phyloP scores from a whole-genome alignment of 2,888 invertebrate species.

The Ernsta delagoae region DNA sequence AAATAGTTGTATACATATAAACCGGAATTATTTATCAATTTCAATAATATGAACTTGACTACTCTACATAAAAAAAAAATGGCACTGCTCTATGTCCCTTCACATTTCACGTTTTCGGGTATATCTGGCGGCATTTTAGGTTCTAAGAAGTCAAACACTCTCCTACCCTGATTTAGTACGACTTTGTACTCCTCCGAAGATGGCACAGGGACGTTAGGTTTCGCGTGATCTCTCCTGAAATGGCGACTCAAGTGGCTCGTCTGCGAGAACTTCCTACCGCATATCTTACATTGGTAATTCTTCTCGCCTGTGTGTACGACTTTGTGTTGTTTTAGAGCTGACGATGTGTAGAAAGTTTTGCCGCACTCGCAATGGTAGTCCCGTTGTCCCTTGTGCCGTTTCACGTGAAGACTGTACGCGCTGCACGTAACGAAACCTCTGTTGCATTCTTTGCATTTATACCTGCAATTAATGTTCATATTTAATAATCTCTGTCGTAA shows the following conservation, averaged over 20 bases:
- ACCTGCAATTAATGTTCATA: slow-evolving; percentile 50
- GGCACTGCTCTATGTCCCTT: slow-evolving; percentile 52
- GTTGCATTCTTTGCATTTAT: slow-evolving; percentile 71
- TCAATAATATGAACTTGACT: too few species aligned
- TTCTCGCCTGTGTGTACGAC: slow-evolving; percentile 78
- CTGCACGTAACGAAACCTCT: slow-evolving; percentile 76
- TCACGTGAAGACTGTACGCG: slow-evolving; percentile 72
- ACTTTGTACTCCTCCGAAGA: slow-evolving; percentile 64
- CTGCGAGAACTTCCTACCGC: slow-evolving; percentile 75
- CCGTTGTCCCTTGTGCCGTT: slow-evolving; percentile 74
- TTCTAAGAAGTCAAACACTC: slow-evolving; percentile 52
- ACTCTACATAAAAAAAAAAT: not conserved
- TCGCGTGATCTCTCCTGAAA: slow-evolving; percentile 73
- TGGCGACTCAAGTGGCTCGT: slow-evolving; percentile 74
- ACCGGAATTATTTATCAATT: not conserved
- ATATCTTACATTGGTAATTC: slow-evolving; percentile 76
- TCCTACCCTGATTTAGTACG: slow-evolving; percentile 48
- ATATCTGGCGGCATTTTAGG: slow-evolving; percentile 31
- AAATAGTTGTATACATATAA: not conserved
- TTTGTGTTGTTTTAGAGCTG: slow-evolving; percentile 73
- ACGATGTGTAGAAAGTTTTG: slow-evolving; percentile 77
- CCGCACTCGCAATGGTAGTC: slow-evolving; percentile 79
- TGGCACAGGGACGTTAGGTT: slow-evolving; percentile 65
- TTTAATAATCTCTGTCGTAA: too few species aligned
- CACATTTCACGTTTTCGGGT: slow-evolving; percentile 54